Base-by-base conservation (phyloP, 2,113 vertebrate species). In the Pitta sordida region DNA sequence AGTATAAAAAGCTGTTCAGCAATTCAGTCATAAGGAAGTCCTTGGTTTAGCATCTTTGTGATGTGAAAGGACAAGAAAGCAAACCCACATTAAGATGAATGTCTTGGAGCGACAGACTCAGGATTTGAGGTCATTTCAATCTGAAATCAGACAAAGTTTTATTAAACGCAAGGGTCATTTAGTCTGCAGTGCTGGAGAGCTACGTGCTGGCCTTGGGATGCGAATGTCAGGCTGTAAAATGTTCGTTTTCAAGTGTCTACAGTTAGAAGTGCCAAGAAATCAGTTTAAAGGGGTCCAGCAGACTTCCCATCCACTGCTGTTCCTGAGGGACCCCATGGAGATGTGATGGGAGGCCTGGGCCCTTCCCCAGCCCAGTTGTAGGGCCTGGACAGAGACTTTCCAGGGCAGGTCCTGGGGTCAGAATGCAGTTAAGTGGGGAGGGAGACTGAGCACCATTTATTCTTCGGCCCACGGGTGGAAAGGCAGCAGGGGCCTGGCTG, bases 381-480 rank as follows among this genome's bases (percentile, higher is more conserved):
- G 48, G 20, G 29, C 30, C 64, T 46, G 29, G 20, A 49, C 39
- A 15, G 5, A 37, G 39, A 29, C 21, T 73, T 16, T 37, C 9
- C 44, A n/a, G 46, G 29, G 43, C 64, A 29, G 11, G 5, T 36
- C 11, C 36, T 29, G 62, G 7, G 36, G 5, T 32, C 41, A 41
- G 69, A 10, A 27, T 0, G 0, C 1, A 2, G 5, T 27, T 15
- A 5, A 32, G 20, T 6, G 37, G 18, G 26, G 7, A 24, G 44
- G 37, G n/a, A 58, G 58, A 51, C 48, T 2, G 24, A 51, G 62
- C n/a, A 9, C 32, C 16, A 10, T 27, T 41, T 16, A 15, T 67
- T 59, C 44, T 59, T 62, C 2, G 1, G 39, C 43, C 37, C 69
- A 14, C 0, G 2, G 23, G 23, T 30, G 36, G 44, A 29, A 81